These are phyloP conservation scores for Rhingia campestris DNA, from an alignment of 2,888 invertebrate species.

Conservation along the genomic window DNA sequence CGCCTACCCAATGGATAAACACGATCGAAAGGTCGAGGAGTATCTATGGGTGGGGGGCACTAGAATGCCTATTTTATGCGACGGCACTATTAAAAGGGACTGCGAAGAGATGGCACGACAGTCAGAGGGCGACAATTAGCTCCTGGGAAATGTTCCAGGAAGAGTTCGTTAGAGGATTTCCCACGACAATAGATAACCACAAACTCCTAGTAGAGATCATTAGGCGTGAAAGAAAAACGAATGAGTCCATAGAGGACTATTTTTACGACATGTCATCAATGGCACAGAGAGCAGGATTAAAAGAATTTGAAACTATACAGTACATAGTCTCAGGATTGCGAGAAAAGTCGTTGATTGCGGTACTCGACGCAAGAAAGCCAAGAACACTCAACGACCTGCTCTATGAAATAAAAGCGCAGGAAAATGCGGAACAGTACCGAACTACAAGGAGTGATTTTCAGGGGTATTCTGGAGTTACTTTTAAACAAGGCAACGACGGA, in stretches of 20 bases:
- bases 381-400: conserved; percentile 1
- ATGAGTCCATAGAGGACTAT: conserved; percentile 12
- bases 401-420: conserved; percentile 11
- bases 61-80: conserved; percentile 7
- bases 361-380: conserved; percentile 21
- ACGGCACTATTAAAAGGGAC: conserved; percentile 3
- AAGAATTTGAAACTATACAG: conserved; percentile 11
- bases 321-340: conserved; percentile 3
- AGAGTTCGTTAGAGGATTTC: neutral
- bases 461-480: neutral
- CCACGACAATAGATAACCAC: neutral
- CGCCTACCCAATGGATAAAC: conserved; percentile 2
- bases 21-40: neutral
- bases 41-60: neutral
- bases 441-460: conserved; percentile 10
- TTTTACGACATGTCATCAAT: conserved; percentile 20
- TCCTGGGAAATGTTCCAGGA: neutral
- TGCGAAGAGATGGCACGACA: neutral
- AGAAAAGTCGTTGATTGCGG: neutral
- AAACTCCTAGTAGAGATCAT: neutral
- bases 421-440: conserved; percentile 23
- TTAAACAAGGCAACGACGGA: neutral
- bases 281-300: neutral
- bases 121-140: no score
- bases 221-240: neutral